phyloP scores from a whole-genome alignment of 2,113 vertebrate species.

The Rousettus leschenaultii region DNA sequence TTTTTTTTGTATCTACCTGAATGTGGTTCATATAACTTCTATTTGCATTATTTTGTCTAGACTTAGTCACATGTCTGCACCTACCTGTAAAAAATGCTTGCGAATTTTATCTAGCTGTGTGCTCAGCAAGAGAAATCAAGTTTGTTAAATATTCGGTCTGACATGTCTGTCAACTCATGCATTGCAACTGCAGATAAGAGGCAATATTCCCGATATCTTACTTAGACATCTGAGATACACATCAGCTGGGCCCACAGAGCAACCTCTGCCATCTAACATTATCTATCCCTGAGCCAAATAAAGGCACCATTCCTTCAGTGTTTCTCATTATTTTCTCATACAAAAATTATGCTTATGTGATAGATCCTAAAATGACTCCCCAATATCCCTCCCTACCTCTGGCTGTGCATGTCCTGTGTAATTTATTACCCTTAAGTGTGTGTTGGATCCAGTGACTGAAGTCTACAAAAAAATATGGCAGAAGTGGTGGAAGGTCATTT shows the following conservation, averaged over 20 bases:
- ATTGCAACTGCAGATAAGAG: neutral
- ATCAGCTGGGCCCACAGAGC: neutral
- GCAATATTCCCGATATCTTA: neutral
- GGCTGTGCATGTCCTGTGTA: neutral
- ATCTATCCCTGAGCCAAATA: neutral
- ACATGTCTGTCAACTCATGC: neutral
- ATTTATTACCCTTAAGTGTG: neutral
- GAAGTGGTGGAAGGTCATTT: neutral
- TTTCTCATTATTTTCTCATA: neutral
- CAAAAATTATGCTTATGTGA: neutral
- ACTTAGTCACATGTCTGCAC: neutral
- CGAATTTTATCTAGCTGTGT: neutral
- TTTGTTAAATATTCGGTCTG: neutral
- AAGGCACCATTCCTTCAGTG: neutral
- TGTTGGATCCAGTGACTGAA: neutral
- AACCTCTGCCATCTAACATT: accelerated
- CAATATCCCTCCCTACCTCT: neutral
- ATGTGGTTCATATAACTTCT: neutral
- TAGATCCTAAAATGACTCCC: neutral
- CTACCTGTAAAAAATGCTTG: neutral
- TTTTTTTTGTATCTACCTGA: neutral
- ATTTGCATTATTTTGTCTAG: neutral
- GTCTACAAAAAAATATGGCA: neutral
- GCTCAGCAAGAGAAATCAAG: neutral
- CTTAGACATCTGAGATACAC: too few relatives aligned